These are phyloP conservation scores for Fissipunctia ypsillon DNA, from an alignment of 2,888 invertebrate species.

Conservation along the genomic window DNA sequence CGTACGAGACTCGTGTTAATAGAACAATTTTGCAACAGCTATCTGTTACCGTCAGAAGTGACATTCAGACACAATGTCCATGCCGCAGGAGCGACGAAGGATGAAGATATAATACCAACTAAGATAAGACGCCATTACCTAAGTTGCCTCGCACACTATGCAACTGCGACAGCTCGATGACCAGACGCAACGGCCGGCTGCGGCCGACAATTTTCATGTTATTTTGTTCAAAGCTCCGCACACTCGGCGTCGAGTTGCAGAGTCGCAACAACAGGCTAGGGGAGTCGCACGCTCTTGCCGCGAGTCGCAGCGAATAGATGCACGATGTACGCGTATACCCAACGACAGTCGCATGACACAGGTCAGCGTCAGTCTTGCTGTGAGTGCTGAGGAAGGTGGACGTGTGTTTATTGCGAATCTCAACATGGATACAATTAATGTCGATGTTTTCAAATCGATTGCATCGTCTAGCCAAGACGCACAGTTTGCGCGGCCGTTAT, in stretches of 20 bases:
- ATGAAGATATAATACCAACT: slow-evolving; percentile 35
- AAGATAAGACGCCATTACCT: slow-evolving; percentile 6
- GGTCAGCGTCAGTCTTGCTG: neutral
- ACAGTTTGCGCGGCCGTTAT: neutral
- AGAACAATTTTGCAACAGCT: slow-evolving; percentile 7
- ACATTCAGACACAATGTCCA: slow-evolving; percentile 15
- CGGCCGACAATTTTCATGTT: neutral
- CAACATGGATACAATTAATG: neutral
- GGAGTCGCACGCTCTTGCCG: neutral
- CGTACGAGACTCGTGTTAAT: neutral
- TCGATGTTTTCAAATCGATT: neutral
- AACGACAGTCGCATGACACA: neutral
- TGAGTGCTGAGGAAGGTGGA: neutral
- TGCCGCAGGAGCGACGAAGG: slow-evolving; percentile 10
- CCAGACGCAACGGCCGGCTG: neutral
- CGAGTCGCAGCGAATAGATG: neutral
- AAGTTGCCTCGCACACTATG: neutral
- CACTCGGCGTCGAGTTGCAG: neutral
- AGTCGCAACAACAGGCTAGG: neutral
- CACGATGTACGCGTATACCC: neutral
- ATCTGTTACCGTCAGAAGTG: slow-evolving; percentile 2
- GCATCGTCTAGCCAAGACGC: neutral
- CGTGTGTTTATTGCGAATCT: neutral
- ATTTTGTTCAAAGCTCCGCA: neutral
- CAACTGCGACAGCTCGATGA: neutral